Evolutionary conservation across 2,888 invertebrate genomes (phyloP).

Genomic region (Vanessa cardui): DNA sequence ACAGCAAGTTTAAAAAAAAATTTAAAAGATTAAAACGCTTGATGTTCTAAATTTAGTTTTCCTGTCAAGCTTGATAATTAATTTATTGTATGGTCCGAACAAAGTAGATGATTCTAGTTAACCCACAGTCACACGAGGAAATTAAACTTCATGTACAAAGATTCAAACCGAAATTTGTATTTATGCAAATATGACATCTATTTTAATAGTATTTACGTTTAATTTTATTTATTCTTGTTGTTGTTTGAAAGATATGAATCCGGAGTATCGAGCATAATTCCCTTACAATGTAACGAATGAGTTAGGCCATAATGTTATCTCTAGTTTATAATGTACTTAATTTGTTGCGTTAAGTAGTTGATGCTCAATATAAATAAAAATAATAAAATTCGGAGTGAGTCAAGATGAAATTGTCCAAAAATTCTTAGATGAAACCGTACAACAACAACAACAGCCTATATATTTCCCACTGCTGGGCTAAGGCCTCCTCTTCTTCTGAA

Average conservation of each 20-base stretch:
- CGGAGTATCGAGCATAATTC: conserved; percentile 3
- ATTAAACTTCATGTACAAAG: conserved; percentile 1
- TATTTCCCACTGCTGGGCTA: too few relatives aligned
- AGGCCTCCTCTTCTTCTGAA: too few relatives aligned
- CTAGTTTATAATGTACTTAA: conserved; percentile 17
- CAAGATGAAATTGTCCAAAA: too few relatives aligned
- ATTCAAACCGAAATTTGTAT: neutral
- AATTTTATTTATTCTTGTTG: neutral
- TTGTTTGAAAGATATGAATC: neutral
- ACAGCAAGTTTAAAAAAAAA: too few relatives aligned
- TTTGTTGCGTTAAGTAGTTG: conserved; percentile 30
- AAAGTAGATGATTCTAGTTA: conserved; percentile 7
- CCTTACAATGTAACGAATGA: conserved; percentile 16
- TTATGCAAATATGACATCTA: conserved; percentile 1
- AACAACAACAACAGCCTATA: too few relatives aligned
- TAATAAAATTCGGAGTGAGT: too few relatives aligned
- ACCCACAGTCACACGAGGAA: conserved; percentile 2
- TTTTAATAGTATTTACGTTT: neutral
- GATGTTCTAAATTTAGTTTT: conserved; percentile 4
- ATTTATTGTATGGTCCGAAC: neutral
- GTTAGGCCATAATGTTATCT: conserved; percentile 37
- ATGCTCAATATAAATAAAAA: neutral
- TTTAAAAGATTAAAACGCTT: neutral
- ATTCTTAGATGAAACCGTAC: too few relatives aligned
- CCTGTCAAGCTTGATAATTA: neutral